These are phyloP conservation scores for Heterodera carotae DNA, from an alignment of 1,140 invertebrate genomes.

Conservation along the genomic window DNA sequence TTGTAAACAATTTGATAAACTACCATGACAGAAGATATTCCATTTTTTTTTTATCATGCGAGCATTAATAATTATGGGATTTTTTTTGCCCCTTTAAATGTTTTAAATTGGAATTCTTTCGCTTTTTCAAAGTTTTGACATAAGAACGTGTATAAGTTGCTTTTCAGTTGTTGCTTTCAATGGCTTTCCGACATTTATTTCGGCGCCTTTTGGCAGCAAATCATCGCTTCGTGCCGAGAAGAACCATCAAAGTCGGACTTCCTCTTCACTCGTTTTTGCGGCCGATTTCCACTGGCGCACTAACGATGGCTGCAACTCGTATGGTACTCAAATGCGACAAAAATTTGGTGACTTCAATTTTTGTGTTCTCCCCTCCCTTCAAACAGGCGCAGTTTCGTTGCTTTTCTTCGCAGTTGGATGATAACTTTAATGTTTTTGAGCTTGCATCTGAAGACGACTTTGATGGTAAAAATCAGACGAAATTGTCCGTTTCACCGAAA, in stretches of 20 bases:
- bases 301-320: neutral
- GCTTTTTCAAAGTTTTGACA: too few species aligned
- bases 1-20: too few species aligned
- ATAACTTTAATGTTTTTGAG: constrained; percentile 17
- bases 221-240: neutral
- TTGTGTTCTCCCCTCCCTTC: neutral
- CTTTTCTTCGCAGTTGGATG: neutral
- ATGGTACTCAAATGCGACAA: neutral
- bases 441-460: constrained; percentile 34
- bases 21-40: too few species aligned
- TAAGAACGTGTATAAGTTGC: neutral
- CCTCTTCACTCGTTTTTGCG: neutral
- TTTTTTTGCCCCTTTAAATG: too few species aligned
- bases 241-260: neutral
- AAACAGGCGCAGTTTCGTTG: neutral
- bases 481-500: neutral
- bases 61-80: too few species aligned
- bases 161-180: neutral
- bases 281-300: too few species aligned
- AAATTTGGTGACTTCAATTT: neutral
- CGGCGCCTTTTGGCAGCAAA: neutral
- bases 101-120: too few species aligned
- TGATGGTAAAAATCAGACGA: constrained; percentile 31
- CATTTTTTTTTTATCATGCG: too few species aligned
- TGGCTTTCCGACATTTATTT: neutral